These are phyloP conservation scores for Eueides isabella DNA, from an alignment of 1,140 invertebrate species.

Conservation along the genomic window DNA sequence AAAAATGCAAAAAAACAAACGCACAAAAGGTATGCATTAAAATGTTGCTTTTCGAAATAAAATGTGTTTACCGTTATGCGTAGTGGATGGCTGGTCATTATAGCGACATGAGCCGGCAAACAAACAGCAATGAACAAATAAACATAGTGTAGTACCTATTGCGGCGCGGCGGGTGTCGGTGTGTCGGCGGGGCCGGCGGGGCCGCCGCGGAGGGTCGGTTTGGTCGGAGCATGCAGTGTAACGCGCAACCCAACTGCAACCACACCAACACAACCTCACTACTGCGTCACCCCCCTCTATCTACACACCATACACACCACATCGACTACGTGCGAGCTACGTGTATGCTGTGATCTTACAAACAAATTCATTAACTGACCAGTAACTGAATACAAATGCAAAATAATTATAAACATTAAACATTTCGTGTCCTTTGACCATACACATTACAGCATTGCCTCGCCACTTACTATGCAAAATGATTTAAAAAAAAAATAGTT, in stretches of 20 bases:
- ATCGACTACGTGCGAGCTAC: conserved; percentile 78
- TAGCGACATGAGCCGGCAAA: conserved; percentile 72
- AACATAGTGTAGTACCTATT: conserved; percentile 79
- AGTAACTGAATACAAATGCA: conserved; percentile 11
- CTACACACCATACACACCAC: conserved; percentile 52
- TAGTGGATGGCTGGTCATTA: too few species aligned
- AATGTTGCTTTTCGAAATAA: conserved; percentile 74
- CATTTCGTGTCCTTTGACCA: conserved; percentile 39
- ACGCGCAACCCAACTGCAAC: conserved; percentile 82
- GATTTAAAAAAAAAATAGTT: conserved; percentile 51
- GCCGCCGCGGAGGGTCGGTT: conserved; percentile 79
- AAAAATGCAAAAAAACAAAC: conserved; percentile 70
- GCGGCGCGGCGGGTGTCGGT: conserved; percentile 75
- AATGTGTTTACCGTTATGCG: conserved; percentile 59
- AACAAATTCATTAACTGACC: conserved; percentile 66
- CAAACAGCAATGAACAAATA: conserved; percentile 78
- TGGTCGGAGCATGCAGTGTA: conserved; percentile 81
- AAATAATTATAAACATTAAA: conserved; percentile 33
- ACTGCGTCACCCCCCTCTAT: conserved; percentile 49
- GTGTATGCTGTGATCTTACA: conserved; percentile 60
- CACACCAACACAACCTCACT: conserved; percentile 79
- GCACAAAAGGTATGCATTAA: conserved; percentile 73
- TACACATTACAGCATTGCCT: conserved; percentile 50
- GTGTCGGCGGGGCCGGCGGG: conserved; percentile 66
- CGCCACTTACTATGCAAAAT: conserved; percentile 55